phyloP scores from a whole-genome alignment of 2,113 vertebrate species.

The Oryzias celebensis region DNA sequence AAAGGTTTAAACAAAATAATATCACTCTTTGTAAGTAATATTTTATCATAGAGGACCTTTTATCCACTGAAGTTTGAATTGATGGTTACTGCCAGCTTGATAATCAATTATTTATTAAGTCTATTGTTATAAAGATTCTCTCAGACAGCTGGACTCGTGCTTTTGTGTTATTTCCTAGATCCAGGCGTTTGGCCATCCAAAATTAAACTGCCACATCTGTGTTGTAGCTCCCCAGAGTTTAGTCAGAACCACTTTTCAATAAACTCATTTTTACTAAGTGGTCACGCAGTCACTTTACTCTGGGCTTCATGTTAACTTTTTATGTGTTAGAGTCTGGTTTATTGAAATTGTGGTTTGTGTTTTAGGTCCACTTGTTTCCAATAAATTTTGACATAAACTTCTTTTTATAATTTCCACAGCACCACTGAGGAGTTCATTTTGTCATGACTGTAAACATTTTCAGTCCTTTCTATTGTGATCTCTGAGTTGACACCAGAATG shows the following conservation, averaged over 20 bases:
- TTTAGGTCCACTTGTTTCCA: not conserved
- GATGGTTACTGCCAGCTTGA: no score
- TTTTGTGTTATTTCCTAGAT: slow-evolving; percentile 9
- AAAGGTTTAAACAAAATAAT: no score
- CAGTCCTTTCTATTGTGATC: not conserved
- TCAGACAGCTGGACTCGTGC: slow-evolving; percentile 4
- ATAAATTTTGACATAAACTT: not conserved
- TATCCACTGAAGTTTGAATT: no score
- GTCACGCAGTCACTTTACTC: slow-evolving; percentile 14
- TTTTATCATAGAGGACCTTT: no score
- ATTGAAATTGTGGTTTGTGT: slow-evolving; percentile 15
- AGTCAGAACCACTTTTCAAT: slow-evolving; percentile 13
- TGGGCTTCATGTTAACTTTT: slow-evolving; percentile 2
- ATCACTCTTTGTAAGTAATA: no score
- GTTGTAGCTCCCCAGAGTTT: slow-evolving; percentile 9
- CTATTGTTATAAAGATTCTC: slow-evolving; percentile 9
- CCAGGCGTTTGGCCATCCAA: slow-evolving; percentile 24
- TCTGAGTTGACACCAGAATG: slow-evolving; percentile 2
- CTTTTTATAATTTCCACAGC: not conserved
- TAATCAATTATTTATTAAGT: not conserved
- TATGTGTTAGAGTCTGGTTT: slow-evolving; percentile 10
- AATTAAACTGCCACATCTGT: slow-evolving; percentile 30
- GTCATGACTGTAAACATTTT: slow-evolving; percentile 19
- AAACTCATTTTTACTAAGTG: slow-evolving; percentile 19
- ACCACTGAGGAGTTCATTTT: not conserved